Base-by-base conservation (phyloP, 2,113 vertebrate genomes). In the Pituophis catenifer region DNA sequence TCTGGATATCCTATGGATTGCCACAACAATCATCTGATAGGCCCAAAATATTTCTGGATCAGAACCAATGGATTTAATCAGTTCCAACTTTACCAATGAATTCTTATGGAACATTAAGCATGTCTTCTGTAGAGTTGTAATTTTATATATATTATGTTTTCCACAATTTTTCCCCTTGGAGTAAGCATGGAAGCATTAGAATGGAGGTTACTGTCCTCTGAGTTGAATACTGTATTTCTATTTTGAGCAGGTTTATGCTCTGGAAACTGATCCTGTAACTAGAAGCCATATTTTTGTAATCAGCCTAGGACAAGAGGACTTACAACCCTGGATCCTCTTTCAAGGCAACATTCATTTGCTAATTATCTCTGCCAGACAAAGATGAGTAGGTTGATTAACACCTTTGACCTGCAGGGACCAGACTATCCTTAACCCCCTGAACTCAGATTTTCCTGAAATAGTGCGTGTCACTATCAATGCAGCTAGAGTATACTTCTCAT, bases 221-320 rank as follows among this genome's bases (percentile, higher is more conserved):
- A 57, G 44, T 9, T 24, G 70, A 94, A 95, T 94, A 97, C 95
- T 92, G 15, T 94, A 95, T 95, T 93, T 93, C 93, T 97, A 94
- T 90, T 94, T 95, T 95, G 96, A 95, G 91, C 95, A 90, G 96
- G 91, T 96, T 96, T 96, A 95, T 95, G 93, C 91, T 95, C 93
- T 93, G 95, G 96, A 96, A 97, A 97, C 92, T 44, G 0, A 88
- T 96, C 95, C 54, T 92, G 5, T 90, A 94, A 92, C 91, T 94
- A 94, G 96, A 91, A 92, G 94, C 96, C 95, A 92, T 90, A 89
- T 86, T 90, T 94, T 95, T 97, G 94, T 96, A 96, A 95, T 96
- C 94, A 95, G 94, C 92, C 70, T 58, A 95, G 95, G 93, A 96
- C 92, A 91, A 96, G 94, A 92, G 90, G 57, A 95, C 93, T 90